These are phyloP conservation scores for Myanophis thanlyinensis DNA, from an alignment of 2,113 vertebrate genomes.

Conservation along the genomic window DNA sequence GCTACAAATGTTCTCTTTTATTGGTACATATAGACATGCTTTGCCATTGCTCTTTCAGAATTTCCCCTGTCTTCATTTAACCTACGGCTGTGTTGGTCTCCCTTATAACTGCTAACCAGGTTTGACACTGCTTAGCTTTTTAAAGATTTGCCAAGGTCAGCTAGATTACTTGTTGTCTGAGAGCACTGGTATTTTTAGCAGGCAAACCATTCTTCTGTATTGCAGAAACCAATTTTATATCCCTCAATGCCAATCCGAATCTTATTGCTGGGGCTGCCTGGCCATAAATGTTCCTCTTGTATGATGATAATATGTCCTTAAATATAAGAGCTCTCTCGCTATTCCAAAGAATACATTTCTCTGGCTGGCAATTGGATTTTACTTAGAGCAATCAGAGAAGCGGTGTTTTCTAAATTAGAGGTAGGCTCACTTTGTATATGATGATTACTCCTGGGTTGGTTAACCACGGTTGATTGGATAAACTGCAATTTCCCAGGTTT, in stretches of 20 bases:
- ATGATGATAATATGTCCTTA: neutral
- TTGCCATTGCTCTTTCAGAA: neutral
- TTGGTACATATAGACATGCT: neutral
- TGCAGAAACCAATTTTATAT: neutral
- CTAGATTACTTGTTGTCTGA: neutral
- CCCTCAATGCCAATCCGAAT: neutral
- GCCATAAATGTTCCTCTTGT: neutral
- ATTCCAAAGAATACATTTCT: neutral
- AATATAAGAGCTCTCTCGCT: neutral
- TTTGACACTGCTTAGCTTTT: neutral
- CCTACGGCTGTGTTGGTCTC: neutral
- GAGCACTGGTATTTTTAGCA: neutral
- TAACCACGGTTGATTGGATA: neutral
- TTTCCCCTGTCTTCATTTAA: neutral
- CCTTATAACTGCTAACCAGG: neutral
- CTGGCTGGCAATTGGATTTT: neutral
- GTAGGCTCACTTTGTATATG: neutral
- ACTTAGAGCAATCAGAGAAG: neutral
- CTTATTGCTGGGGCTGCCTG: neutral
- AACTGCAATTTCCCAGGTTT: neutral
- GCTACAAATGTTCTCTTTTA: neutral
- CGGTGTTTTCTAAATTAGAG: neutral
- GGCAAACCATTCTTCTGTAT: neutral
- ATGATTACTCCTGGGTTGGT: neutral
- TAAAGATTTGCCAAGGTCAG: neutral